Conservation (phyloP, 2,113 vertebrate species). For the human region GRCh38 chr12:98729501-98730000, state of each 20-base stretch:
- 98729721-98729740: neutral
- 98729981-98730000: neutral
- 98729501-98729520: too few species aligned
- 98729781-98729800: neutral
- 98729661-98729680: neutral
- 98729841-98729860: neutral
- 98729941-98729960: neutral
- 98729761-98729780: neutral
- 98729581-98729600: neutral
- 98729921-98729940: neutral
- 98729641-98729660: neutral
- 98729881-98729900: neutral
- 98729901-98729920: neutral
- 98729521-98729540: too few species aligned
- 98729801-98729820: slow-evolving; percentile 8
- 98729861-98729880: neutral
- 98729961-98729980: neutral
- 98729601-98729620: neutral
- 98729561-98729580: too few species aligned
- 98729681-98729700: neutral
- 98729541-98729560: too few species aligned
- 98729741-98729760: neutral
- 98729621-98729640: neutral
- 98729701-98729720: neutral
- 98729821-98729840: neutral